phyloP scores from a whole-genome alignment of 2,113 vertebrate genomes.

The Lucifuga dentata region DNA sequence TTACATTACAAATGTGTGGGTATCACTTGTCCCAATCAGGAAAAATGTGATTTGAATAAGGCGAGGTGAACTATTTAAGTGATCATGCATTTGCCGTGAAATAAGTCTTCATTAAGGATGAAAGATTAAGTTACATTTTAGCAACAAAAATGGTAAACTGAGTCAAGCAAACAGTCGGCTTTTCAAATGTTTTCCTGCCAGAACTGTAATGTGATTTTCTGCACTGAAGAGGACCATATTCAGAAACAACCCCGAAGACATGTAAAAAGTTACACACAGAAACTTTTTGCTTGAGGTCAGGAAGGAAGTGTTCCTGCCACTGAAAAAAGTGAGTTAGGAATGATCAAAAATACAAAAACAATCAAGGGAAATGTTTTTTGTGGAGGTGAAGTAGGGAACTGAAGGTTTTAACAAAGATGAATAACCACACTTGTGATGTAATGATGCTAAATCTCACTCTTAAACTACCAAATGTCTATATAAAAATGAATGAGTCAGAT shows the following conservation, averaged over 20 bases:
- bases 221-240: conserved; percentile 61
- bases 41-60: conserved; percentile 80
- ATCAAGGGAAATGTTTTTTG: conserved; percentile 47
- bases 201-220: conserved; percentile 78
- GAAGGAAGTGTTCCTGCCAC: conserved; percentile 68
- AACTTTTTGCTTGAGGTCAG: conserved; percentile 60
- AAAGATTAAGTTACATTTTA: conserved; percentile 74
- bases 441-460: conserved; percentile 33
- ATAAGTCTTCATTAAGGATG: conserved; percentile 78
- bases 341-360: conserved; percentile 63
- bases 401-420: conserved; percentile 15
- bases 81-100: conserved; percentile 83
- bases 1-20: conserved; percentile 53
- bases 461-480: conserved; percentile 2
- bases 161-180: conserved; percentile 61
- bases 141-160: conserved; percentile 68
- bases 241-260: conserved; percentile 70
- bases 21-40: conserved; percentile 69
- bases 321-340: conserved; percentile 64
- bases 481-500: conserved; percentile 19
- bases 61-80: conserved; percentile 79
- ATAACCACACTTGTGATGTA: conserved; percentile 25
- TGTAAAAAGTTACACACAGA: conserved; percentile 47
- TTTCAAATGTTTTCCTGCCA: conserved; percentile 59
- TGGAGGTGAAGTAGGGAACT: conserved; percentile 49